These are phyloP conservation scores for Buphagus erythrorhynchus DNA, from an alignment of 2,797 vertebrate genomes.

Conservation along the genomic window DNA sequence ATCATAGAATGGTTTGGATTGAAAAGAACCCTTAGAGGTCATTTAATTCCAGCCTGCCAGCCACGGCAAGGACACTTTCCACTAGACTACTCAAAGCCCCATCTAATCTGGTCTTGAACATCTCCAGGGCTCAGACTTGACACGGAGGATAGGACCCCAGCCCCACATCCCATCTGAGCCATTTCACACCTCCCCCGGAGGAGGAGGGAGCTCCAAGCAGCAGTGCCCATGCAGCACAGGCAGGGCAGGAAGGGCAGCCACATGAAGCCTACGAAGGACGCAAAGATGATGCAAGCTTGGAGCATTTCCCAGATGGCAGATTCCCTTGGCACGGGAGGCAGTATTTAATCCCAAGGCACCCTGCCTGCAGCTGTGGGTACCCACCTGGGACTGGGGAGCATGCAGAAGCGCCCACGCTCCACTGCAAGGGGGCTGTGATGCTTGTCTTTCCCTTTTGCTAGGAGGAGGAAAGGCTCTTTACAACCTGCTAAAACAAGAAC, in stretches of 20 bases:
- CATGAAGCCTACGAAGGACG: fast-evolving
- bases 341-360: background rate
- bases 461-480: background rate
- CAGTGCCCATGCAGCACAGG: fast-evolving
- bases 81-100: background rate
- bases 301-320: background rate
- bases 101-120: background rate
- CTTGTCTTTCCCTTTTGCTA: background rate
- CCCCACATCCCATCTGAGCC: background rate
- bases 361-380: background rate
- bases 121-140: background rate
- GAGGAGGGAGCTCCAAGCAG: background rate
- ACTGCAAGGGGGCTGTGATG: background rate
- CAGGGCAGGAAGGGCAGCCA: background rate
- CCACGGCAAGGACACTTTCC: background rate
- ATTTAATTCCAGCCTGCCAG: background rate
- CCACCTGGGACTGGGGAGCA: background rate
- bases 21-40: background rate
- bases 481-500: background rate
- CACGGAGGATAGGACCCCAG: fast-evolving
- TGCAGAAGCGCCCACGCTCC: background rate
- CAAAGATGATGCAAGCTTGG: background rate
- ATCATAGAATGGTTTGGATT: background rate
- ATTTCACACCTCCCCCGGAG: background rate
- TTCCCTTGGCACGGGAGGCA: background rate